phyloP scores from a whole-genome alignment of 2,888 invertebrate species.

The Leucoptera coffeella region DNA sequence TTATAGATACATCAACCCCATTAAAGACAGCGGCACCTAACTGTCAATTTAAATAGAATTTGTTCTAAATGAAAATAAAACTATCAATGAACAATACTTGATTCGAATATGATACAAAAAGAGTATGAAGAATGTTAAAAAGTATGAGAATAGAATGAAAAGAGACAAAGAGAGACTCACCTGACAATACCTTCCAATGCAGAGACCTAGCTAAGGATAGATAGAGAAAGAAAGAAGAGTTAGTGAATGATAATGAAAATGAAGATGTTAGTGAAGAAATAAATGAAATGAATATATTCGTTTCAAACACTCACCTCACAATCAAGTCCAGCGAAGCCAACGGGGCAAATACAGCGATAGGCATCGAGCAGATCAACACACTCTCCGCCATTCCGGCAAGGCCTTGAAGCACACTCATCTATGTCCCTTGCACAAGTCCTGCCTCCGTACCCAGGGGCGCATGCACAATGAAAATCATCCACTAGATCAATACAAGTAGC shows the following conservation, averaged over 20 bases:
- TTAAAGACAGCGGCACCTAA: no score
- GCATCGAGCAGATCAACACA: constrained; percentile 81
- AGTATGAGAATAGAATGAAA: background rate
- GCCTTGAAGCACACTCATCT: constrained; percentile 80
- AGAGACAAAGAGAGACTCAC: constrained; percentile 16
- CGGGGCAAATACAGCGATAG: constrained; percentile 85
- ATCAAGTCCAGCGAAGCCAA: constrained; percentile 78
- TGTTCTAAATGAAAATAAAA: no score
- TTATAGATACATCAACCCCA: no score
- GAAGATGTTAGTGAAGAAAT: constrained; percentile 1
- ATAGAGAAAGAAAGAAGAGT: constrained; percentile 14
- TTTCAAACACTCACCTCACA: constrained; percentile 68
- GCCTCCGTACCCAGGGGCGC: constrained; percentile 74
- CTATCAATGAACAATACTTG: no score
- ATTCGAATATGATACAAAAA: no score
- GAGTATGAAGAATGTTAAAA: no score
- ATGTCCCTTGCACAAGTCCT: constrained; percentile 81
- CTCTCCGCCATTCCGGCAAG: constrained; percentile 86
- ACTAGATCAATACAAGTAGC: constrained; percentile 90
- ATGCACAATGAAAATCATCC: constrained; percentile 88
- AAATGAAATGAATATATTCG: constrained; percentile 1
- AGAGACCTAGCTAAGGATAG: constrained; percentile 37
- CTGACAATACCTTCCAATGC: constrained; percentile 34
- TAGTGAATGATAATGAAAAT: background rate
- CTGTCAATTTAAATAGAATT: no score